A percentile compares a stretch with the other conserved stretches of the same genome.
Conservation (phyloP, 2,888 invertebrate genomes). For the Cylloceria caligata region DNA sequence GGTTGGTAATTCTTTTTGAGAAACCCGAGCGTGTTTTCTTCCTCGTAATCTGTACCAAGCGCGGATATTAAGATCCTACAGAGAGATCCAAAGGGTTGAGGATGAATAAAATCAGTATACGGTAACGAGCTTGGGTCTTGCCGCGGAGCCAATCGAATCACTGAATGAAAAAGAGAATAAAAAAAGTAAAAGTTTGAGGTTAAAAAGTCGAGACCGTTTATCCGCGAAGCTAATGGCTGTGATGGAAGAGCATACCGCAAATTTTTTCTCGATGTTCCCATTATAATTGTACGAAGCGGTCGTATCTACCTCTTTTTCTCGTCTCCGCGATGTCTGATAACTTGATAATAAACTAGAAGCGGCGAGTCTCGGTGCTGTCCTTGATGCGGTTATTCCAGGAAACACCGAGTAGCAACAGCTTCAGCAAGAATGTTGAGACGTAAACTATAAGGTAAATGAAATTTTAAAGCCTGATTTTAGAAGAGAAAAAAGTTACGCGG, state of each 20-base stretch:
- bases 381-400: conserved; percentile 20
- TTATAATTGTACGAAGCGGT: conserved; percentile 53
- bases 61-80: conserved; percentile 21
- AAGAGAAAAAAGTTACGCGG: not conserved
- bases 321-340: conserved; percentile 39
- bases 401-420: conserved; percentile 15
- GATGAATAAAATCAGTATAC: conserved; percentile 34
- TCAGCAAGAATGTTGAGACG: not conserved
- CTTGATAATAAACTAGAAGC: conserved; percentile 47
- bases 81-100: not conserved
- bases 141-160: conserved; percentile 30
- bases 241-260: conserved; percentile 26
- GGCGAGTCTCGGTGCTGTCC: conserved; percentile 1
- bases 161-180: conserved; percentile 24
- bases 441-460: not conserved
- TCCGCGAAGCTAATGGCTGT: not conserved
- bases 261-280: conserved; percentile 45
- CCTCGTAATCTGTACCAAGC: not conserved
- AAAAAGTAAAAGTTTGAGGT: conserved; percentile 14
- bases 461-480: not conserved
- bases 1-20: conserved; percentile 7
- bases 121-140: conserved; percentile 32
- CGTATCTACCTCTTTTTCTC: conserved; percentile 23
- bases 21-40: not conserved
- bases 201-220: too few relatives aligned